These are phyloP conservation scores for Drosophila pectinifera DNA, from an alignment of 1,140 invertebrate species.

Conservation along the genomic window DNA sequence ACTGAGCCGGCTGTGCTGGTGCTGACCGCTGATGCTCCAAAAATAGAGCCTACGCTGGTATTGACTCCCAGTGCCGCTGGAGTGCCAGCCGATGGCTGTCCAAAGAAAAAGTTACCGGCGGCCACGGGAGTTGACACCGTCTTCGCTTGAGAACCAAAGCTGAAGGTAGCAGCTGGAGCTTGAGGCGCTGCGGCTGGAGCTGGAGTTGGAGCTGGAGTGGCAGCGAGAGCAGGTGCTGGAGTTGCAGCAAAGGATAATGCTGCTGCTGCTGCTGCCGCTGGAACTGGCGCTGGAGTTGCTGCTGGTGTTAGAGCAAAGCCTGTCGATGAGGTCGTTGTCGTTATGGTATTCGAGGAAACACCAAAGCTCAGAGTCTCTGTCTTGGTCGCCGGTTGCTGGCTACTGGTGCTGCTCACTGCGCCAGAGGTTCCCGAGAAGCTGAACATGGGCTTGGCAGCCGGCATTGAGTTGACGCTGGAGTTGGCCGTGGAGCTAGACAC, in stretches of 20 bases:
- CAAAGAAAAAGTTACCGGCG: conserved; percentile 35
- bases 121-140: not conserved
- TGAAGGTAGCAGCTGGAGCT: conserved; percentile 4
- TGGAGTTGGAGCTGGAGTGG: not conserved
- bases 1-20: conserved; percentile 1
- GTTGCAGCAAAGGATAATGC: not conserved
- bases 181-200: not conserved
- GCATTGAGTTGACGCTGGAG: conserved; percentile 2
- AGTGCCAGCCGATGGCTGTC: conserved; percentile 12
- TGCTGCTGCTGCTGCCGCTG: conserved; percentile 2
- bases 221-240: conserved; percentile 1
- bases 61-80: not conserved
- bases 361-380: conserved; percentile 10
- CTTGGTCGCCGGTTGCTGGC: conserved; percentile 6
- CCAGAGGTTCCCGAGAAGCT: conserved; percentile 13
- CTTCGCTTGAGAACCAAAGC: conserved; percentile 24
- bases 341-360: conserved; percentile 6
- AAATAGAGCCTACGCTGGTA: conserved; percentile 25
- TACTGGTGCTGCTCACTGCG: conserved; percentile 41
- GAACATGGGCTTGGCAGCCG: conserved; percentile 31
- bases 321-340: conserved; percentile 20
- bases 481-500: conserved; percentile 33
- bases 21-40: conserved; percentile 25
- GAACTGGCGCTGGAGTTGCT: conserved; percentile 6
- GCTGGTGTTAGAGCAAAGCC: conserved; percentile 22